Base-by-base conservation (phyloP, 2,888 invertebrate species). In the Acleris emargana region DNA sequence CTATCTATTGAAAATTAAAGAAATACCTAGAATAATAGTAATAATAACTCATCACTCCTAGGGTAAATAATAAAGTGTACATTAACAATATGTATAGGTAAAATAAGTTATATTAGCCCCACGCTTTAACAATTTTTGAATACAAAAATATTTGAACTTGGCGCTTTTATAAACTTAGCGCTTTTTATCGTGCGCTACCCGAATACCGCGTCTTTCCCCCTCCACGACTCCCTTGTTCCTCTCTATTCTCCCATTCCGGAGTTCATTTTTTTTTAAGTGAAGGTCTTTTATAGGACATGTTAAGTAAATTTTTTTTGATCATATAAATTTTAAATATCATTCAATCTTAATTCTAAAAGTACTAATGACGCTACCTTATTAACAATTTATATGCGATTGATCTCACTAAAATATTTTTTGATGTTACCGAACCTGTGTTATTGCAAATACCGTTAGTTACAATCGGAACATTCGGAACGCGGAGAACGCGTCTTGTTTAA, bases 161-260 rank as follows among this genome's bases (percentile, higher is more conserved):
- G 76, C 86, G 84, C 84, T 68, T 73, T 76, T 76, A 25, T 25
- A 9, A 32, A 32, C 32, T 80, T 82, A 70, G 76, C 86, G 84
- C 84, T 68, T 73, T 76, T 76, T 72, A 73, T 77, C 74, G 75
- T 82, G 79, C 74, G 76, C 78, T 67, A 75, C 71, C 83, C 78
- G 77, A 83, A 80, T 86, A 83, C 81, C 85, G 87, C 88, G 88
- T 87, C 87, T 84, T 85, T 87, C 83, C 83, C 88, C 84, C 86
- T 82, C 87, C 80, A 80, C 66, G 47, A 60, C 55, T 57, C 66
- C 52, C 52, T 47, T 74, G 72, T 77, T 80, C 81, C 80, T 66
- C 64, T 66, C 64, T 42, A 59, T 47, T 57, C 80, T 86, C 83
- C 80, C 82, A 80, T 84, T 87, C 86, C 86, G 79, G 83, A 51